phyloP scores from a whole-genome alignment of 2,113 vertebrate genomes.

The Myrmecobius fasciatus region DNA sequence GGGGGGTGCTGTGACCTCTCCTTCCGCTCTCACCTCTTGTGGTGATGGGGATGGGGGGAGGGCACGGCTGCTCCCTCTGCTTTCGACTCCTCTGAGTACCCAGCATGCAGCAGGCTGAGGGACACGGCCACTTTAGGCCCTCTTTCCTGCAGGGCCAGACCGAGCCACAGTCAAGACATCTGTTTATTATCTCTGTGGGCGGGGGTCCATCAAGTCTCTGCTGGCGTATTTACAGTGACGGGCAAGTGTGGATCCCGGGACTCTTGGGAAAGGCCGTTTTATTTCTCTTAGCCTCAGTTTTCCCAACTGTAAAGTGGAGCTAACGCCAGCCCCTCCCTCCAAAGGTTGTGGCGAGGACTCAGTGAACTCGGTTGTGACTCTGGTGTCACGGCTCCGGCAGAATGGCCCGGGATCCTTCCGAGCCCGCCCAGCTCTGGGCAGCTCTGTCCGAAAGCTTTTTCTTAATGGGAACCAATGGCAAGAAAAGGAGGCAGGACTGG shows the following conservation, averaged over 20 bases:
- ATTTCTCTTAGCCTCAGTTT: neutral
- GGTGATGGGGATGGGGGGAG: too few relatives aligned
- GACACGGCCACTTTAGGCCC: neutral
- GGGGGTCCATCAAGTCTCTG: neutral
- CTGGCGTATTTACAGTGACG: neutral
- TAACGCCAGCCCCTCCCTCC: neutral
- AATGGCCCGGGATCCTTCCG: neutral
- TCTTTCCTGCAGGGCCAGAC: neutral
- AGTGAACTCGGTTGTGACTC: neutral
- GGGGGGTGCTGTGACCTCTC: too few relatives aligned
- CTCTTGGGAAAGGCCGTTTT: neutral
- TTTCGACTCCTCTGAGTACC: neutral
- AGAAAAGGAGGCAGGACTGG: neutral
- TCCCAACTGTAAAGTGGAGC: neutral
- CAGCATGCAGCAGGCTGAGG: neutral
- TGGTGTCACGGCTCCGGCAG: neutral
- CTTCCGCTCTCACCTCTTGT: too few relatives aligned
- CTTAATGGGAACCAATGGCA: neutral
- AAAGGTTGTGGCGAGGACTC: neutral
- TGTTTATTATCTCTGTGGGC: neutral
- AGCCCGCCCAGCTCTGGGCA: too few relatives aligned
- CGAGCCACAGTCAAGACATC: neutral
- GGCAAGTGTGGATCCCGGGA: neutral
- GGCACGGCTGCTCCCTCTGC: neutral
- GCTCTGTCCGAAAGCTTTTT: neutral